Evolutionary conservation across 2,113 vertebrate species (phyloP).

Genomic region (Rhineura floridana): DNA sequence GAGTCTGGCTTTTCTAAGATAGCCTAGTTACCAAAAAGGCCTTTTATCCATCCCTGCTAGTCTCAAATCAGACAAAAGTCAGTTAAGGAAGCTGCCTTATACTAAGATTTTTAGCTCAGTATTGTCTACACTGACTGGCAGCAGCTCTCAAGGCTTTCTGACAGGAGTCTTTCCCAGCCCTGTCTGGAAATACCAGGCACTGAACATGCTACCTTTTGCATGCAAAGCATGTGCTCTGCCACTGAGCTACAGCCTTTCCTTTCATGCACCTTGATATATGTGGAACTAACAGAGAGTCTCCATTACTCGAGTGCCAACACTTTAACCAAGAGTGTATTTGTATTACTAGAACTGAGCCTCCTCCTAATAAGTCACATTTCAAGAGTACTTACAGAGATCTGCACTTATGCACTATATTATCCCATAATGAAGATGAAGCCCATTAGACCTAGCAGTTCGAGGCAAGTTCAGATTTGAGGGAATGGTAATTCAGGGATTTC

Average conservation of each 20-base stretch:
- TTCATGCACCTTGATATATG: constrained; percentile 41
- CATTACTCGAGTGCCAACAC: constrained; percentile 51
- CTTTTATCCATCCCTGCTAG: not conserved
- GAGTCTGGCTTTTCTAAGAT: too few species aligned
- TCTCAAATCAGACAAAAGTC: not conserved
- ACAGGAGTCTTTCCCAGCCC: not conserved
- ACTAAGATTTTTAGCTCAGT: not conserved
- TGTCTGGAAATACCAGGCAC: not conserved
- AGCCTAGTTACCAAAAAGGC: not conserved
- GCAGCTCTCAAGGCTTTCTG: too few species aligned
- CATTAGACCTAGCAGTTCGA: constrained; percentile 62
- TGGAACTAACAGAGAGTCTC: constrained; percentile 44
- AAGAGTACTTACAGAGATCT: constrained; percentile 45
- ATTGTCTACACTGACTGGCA: not conserved
- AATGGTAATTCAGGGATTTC: constrained; percentile 10
- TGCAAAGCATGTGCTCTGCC: not conserved
- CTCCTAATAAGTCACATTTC: constrained; percentile 60
- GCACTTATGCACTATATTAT: constrained; percentile 49
- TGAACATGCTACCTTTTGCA: not conserved
- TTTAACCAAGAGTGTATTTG: constrained; percentile 57
- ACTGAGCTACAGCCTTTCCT: not conserved
- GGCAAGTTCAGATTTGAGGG: constrained; percentile 41
- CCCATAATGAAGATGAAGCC: constrained; percentile 59
- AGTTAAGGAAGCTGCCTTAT: not conserved
- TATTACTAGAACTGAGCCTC: constrained; percentile 52